Evolutionary conservation across 2,888 invertebrate species (phyloP), one percentile per base, ranked within the genome.

Genomic region (Neoitamus cyanurus): DNA sequence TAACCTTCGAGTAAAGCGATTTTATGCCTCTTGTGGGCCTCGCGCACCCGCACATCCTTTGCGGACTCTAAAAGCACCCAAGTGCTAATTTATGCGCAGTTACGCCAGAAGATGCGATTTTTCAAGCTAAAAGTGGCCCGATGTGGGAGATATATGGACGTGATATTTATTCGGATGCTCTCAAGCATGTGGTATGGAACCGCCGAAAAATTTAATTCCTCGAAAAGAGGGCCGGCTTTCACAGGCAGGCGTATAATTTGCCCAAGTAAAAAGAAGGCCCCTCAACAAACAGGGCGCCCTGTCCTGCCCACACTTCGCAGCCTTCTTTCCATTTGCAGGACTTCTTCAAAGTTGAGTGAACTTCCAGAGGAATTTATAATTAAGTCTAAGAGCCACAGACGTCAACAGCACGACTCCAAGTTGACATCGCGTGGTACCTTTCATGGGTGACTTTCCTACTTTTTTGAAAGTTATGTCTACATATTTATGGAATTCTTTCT

Each of bases 401-500:
- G 77, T 77, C 77, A 77, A 77, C 77, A 36, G 28, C 77, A 77
- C 42, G 28, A 46, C 46, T 42, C 30, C 30, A 77, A 77, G 42
- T 77, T 77, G 77, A 77, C 77, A 77, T 46, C 77, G 42, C 42
- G 30, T 77, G 77, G 46, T 77, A 73, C 73, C 73, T 72, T 69
- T 72, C 72, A 48, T 48, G 48, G 48, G 48, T 70, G 70, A 28
- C 70, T 31, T 70, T 42, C 77, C 77, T 77, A 46, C 46, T 30
- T 73, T 73, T 20, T 88, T 89, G 90, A 91, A 90, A 89, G 89
- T 90, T 91, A 84, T 82, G 58, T 58, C 84, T 68, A 48, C 36
- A 84, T 68, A 70, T 58, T 77, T 75, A 31, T 34, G 77, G 58
- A 84, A 58, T 84, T 77, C 75, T 31, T 37, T 84, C 46, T 73